Evolutionary conservation across 2,113 vertebrate species (phyloP), one percentile per base, ranked within the genome.

Genomic region (Eolophus roseicapilla): DNA sequence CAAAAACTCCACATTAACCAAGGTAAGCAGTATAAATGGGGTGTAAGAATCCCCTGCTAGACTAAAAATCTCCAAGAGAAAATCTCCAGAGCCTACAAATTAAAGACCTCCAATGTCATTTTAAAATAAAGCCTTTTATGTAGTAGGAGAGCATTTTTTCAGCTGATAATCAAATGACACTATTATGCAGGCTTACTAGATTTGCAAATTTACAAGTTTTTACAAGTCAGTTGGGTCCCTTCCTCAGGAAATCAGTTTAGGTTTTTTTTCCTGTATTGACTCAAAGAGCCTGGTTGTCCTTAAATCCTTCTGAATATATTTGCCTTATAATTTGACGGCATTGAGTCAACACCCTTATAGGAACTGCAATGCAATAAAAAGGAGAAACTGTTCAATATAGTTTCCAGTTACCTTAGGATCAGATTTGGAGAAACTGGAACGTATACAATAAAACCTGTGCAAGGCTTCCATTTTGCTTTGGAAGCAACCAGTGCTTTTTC

Each of bases 171-270:
- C 98, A 98, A 98, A 98, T 98, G 97, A 97, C 95, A 96, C 96
- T 98, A 97, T 98, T 98, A 98, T 98, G 94, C 96, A 97, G 97
- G 83, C 96, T 97, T 97, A 98, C 97, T 98, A 98, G 98, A 98
- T 98, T 98, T 98, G 96, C 97, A 98, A 97, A 98, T 98, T 98
- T 98, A 97, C 97, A 98, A 97, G 97, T 97, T 98, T 98, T 98
- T 98, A 98, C 96, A 98, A 98, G 97, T 97, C 97, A 97, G 97
- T 97, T 98, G 98, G 97, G 97, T 98, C 97, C 97, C 97, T 98
- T 98, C 97, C 98, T 98, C 97, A 98, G 98, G 97, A 98, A 98
- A 98, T 98, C 97, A 97, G 95, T 97, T 98, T 95, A 98, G 97
- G 97, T 80, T 98, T 98, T 97, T 96, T 95, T 94, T 87, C 95